These are phyloP conservation scores for Platysteira castanea DNA, from an alignment of 2,113 vertebrate species.

Conservation along the genomic window DNA sequence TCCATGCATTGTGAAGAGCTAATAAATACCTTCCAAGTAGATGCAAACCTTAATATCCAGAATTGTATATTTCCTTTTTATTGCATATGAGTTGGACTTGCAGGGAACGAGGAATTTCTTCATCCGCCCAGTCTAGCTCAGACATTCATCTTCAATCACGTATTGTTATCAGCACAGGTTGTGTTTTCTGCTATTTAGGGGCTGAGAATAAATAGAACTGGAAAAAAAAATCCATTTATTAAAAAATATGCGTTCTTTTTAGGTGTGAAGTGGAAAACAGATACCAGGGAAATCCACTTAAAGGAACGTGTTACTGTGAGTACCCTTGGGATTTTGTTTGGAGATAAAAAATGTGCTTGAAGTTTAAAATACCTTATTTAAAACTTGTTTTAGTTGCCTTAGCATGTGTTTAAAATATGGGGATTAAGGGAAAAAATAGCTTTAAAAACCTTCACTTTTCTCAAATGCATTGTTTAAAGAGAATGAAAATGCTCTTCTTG, in stretches of 20 bases:
- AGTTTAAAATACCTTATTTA: background rate
- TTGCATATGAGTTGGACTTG: background rate
- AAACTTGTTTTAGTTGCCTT: background rate
- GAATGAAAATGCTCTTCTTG: background rate
- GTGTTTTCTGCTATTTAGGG: background rate
- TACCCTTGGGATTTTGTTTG: conserved; percentile 38
- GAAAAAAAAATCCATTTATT: background rate
- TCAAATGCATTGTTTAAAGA: background rate
- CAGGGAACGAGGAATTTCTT: background rate
- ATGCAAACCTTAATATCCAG: background rate
- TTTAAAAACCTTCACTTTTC: background rate
- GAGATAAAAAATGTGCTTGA: background rate
- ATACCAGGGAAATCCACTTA: conserved; percentile 97
- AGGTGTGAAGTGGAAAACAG: conserved; percentile 98
- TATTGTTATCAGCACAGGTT: background rate
- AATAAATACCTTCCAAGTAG: background rate
- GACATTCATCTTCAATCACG: background rate
- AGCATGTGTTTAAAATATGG: background rate
- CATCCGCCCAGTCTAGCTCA: background rate
- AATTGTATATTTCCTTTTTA: background rate
- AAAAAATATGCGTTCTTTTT: background rate
- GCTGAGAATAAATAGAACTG: background rate
- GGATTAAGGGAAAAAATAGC: background rate
- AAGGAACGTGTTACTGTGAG: conserved; percentile 99
- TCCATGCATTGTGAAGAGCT: background rate